Percentiles rank a stretch among this genome's conserved stretches.
phyloP scores from a whole-genome alignment of 2,888 invertebrate genomes.

The Drosophila planitibia region DNA sequence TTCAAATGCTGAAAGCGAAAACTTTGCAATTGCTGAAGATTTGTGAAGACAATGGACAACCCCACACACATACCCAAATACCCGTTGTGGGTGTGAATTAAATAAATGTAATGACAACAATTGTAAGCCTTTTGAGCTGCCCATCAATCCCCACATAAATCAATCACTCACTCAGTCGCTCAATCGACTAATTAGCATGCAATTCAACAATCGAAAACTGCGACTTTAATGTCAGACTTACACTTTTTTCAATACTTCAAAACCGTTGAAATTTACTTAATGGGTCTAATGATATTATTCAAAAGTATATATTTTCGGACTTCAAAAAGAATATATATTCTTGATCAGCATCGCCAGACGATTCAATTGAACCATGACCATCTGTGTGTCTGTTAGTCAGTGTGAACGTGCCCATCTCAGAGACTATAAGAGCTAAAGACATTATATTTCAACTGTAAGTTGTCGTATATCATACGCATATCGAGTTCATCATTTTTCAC shows the following conservation, averaged over 20 bases:
- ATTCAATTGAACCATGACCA: background rate
- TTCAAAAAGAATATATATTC: background rate
- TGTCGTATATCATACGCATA: background rate
- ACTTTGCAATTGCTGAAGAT: slow-evolving; percentile 54
- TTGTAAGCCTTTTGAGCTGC: slow-evolving; percentile 52
- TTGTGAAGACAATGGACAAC: slow-evolving; percentile 30
- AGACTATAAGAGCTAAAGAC: background rate
- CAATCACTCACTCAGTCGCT: slow-evolving; percentile 52
- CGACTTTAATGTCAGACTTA: slow-evolving; percentile 63
- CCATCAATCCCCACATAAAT: slow-evolving; percentile 39
- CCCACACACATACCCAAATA: slow-evolving; percentile 2
- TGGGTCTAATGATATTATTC: background rate
- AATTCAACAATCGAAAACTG: slow-evolving; percentile 66
- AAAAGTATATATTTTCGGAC: background rate
- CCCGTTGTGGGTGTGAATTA: slow-evolving; percentile 59
- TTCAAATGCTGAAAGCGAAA: slow-evolving; percentile 74
- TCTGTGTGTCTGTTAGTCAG: background rate
- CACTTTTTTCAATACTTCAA: slow-evolving; percentile 18
- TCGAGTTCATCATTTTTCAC: background rate
- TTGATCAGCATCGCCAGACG: background rate
- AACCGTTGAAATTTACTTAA: background rate
- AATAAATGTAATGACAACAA: slow-evolving; percentile 53
- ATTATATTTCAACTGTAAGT: background rate
- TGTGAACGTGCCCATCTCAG: background rate
- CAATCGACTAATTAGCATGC: slow-evolving; percentile 72